A percentile compares a stretch with the other conserved stretches of the same genome.
Evolutionary conservation across 2,888 invertebrate genomes (phyloP).

Genomic region (Lasiommata megera): DNA sequence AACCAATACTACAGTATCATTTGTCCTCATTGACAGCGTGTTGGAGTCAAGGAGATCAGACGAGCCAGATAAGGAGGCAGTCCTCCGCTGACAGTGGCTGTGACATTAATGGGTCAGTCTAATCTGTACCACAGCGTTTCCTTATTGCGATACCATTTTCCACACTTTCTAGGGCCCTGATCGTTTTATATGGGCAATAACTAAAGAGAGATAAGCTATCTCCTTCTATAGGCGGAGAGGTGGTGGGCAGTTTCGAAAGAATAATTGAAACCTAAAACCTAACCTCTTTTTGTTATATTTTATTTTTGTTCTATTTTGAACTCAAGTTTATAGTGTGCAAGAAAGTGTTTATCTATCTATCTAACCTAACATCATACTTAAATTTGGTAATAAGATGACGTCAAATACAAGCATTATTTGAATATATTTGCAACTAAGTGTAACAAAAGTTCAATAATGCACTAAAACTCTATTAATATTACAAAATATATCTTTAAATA

Average conservation of each 20-base stretch:
- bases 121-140: conserved; percentile 27
- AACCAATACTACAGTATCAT: neutral
- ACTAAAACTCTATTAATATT: no score
- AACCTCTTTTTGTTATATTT: no score
- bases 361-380: no score
- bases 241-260: neutral
- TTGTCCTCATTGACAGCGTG: neutral
- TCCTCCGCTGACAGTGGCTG: conserved; percentile 3
- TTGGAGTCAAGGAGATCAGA: neutral
- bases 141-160: conserved; percentile 32
- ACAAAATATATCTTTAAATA: no score
- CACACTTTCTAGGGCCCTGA: conserved; percentile 34
- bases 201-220: conserved; percentile 43
- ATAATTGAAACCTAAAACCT: no score
- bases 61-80: neutral
- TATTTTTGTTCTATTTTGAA: no score
- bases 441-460: no score
- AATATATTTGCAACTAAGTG: no score
- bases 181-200: conserved; percentile 40
- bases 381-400: no score
- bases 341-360: no score
- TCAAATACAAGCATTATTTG: no score
- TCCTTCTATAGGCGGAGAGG: conserved; percentile 29
- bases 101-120: conserved; percentile 28
- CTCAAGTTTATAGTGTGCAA: no score